Base-by-base conservation (phyloP, 2,113 vertebrate genomes). In the Otis tarda region DNA sequence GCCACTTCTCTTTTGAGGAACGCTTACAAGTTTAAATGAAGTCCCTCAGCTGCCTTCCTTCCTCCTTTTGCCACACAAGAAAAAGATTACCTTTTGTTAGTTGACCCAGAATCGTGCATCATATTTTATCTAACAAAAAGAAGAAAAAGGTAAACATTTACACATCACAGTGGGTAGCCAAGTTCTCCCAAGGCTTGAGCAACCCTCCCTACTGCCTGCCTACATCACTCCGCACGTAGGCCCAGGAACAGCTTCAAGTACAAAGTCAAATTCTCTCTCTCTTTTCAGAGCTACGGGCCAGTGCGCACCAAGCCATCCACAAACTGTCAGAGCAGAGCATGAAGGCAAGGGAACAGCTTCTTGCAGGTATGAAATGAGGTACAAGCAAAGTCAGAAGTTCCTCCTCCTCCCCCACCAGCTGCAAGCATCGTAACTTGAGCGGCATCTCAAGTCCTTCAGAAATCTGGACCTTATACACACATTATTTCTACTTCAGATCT, bases 291-390 rank as follows among this genome's bases (percentile, higher is more conserved):
- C 33, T n/a, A 12, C 1, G 1, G 17, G 18, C 7, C 64, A 35
- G 47, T 0, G 3, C 45, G 21, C 61, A 61, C 31, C 53, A 33
- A 27, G 17, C 18, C 60, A 37, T 19, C 31, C 39, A 25, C 25
- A 20, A 47, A 15, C 20, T 0, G 0, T 8, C 3, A 4, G 28
- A 63, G n/a, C 41, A 88, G 30, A 67, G 61, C 39, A 57, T 0
- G 0, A 57, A 35, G 14, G 30, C 33, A 57, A 52, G 50, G n/a
- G 10, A 85, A 55, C 24, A 49, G 52, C 23, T 87, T 73, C 67
- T 18, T 31, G 14, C 24, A 65, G 55, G 37, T 53, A 43, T 14
- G 4, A 83, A 60, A 76, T 8, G 9, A 61, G 41, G 10, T 33
- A n/a, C 1, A 21, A 31, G 52, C 55, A 71, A 73, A 84, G 52